A percentile compares a stretch with the other conserved stretches of the same genome.
Evolutionary conservation across 2,797 vertebrate species (phyloP).

Genomic region (Emydoidea blandingii): DNA sequence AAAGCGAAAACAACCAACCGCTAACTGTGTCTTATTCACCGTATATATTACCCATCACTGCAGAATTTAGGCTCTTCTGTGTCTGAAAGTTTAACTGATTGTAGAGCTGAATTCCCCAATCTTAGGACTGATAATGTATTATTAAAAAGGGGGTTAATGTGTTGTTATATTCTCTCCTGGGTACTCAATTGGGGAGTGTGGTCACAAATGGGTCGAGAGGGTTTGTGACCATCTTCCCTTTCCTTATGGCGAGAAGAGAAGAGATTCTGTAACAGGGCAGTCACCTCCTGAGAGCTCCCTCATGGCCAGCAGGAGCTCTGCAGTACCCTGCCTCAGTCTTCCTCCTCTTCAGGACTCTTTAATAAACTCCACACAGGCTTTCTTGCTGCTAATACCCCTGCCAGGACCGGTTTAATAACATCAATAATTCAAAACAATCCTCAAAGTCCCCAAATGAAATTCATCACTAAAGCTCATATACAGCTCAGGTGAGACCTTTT

Average conservation of each 20-base stretch:
- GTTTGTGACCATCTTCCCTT: not conserved
- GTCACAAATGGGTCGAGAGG: not conserved
- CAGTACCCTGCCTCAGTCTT: not conserved
- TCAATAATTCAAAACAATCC: not conserved
- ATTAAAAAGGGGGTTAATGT: not conserved
- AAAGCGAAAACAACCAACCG: not conserved
- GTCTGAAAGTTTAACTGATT: not conserved
- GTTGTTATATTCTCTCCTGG: not conserved
- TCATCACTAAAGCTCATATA: not conserved
- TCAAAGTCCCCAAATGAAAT: not conserved
- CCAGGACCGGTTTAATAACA: not conserved
- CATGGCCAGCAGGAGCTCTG: not conserved
- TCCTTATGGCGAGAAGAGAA: not conserved
- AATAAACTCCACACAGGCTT: not conserved
- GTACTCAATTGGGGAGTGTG: rapidly evolving
- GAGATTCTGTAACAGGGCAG: not conserved
- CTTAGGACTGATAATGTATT: not conserved
- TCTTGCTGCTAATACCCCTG: not conserved
- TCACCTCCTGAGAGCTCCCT: not conserved
- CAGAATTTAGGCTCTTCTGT: not conserved
- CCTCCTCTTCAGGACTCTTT: not conserved
- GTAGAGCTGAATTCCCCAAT: not conserved
- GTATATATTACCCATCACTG: not conserved
- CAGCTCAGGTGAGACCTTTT: not conserved
- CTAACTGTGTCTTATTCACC: not conserved